A percentile compares a stretch with the other conserved stretches of the same genome.
These are phyloP conservation scores for Montipora sp. DNA, from an alignment of 64 coral and sea anemone species.

Conservation along the genomic window DNA sequence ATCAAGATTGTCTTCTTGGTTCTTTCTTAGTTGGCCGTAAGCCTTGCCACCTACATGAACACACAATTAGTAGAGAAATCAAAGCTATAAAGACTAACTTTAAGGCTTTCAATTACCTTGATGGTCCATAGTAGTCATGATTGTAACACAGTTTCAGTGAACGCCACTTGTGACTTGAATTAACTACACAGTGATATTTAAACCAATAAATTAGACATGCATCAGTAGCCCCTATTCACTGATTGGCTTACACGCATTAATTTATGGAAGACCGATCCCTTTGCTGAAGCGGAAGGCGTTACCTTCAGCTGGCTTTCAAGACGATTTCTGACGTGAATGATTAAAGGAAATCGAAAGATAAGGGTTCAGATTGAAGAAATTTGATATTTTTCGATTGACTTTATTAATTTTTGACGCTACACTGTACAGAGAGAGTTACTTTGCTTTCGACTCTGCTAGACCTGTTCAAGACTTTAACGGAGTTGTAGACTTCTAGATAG, in stretches of 20 bases:
- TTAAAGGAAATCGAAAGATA: too few relatives aligned
- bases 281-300: slow-evolving; percentile 11
- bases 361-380: too few relatives aligned
- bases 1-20: slow-evolving; percentile 73
- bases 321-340: too few relatives aligned
- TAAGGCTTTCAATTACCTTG: neutral
- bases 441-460: too few relatives aligned
- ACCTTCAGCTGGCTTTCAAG: slow-evolving; percentile 1
- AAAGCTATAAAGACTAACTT: neutral
- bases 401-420: too few relatives aligned
- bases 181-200: neutral
- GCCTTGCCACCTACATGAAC: slow-evolving; percentile 76
- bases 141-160: neutral
- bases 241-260: neutral
- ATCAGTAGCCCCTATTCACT: neutral
- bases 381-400: too few relatives aligned
- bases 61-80: neutral
- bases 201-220: slow-evolving; percentile 32
- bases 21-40: slow-evolving; percentile 65
- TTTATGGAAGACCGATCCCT: neutral
- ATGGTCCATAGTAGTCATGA: neutral
- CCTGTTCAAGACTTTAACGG: too few relatives aligned
- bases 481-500: too few relatives aligned
- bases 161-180: neutral
- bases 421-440: too few relatives aligned